These are phyloP conservation scores for Cydia pomonella DNA, from an alignment of 1,140 invertebrate species.

Conservation along the genomic window DNA sequence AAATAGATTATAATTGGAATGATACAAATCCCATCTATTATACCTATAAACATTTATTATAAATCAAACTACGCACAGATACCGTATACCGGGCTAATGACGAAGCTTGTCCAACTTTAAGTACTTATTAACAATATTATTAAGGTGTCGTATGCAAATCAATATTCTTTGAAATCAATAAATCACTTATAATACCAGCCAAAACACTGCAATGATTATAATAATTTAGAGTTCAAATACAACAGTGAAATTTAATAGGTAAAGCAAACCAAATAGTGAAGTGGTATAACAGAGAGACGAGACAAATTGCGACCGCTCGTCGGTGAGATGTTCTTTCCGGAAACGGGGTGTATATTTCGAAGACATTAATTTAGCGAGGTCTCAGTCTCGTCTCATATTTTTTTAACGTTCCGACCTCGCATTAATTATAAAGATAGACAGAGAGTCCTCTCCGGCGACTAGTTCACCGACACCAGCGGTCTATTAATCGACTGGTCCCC, in stretches of 20 bases:
- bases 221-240: neutral
- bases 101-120: slow-evolving; percentile 61
- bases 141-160: slow-evolving; percentile 53
- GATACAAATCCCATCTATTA: slow-evolving; percentile 46
- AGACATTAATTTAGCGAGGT: neutral
- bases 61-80: slow-evolving; percentile 54
- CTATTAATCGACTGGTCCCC: neutral
- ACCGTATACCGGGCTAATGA: slow-evolving; percentile 76
- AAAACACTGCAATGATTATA: slow-evolving; percentile 11
- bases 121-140: slow-evolving; percentile 57
- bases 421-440: no score
- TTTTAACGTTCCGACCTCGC: neutral
- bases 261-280: neutral
- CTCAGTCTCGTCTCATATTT: neutral
- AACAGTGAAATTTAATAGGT: neutral
- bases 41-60: slow-evolving; percentile 54
- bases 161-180: slow-evolving; percentile 45
- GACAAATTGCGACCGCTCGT: neutral
- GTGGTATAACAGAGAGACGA: neutral
- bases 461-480: neutral
- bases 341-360: no score
- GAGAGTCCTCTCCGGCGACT: no score
- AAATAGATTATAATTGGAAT: slow-evolving; percentile 43
- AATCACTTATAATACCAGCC: slow-evolving; percentile 35
- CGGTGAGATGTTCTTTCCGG: no score